Evolutionary conservation across 2,888 invertebrate species (phyloP), one percentile per base, ranked within the genome.

Genomic region (Drosophila paranaensis): DNA sequence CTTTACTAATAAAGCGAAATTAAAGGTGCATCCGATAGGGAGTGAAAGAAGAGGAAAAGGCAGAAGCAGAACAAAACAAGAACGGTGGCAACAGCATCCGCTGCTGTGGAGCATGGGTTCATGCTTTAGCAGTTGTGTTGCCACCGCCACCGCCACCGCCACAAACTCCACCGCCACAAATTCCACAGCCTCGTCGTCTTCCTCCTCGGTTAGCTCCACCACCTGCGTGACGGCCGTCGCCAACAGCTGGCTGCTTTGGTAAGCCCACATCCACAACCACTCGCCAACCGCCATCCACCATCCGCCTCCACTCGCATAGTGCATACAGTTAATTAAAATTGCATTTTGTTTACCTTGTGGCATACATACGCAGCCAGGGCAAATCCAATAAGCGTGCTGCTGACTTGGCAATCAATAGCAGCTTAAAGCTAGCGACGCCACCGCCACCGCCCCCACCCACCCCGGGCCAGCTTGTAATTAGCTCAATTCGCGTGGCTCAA

Each of bases 41-140:
- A 20, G 20, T 20, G 20, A 20, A 20, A 20, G 20, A 20, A 20
- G 20, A 20, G 20, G 20, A 20, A 20, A 20, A 20, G 20, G 20
- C 20, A 1, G 20, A 20, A 20, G 20, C 20, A 20, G 20, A 20
- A 20, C 2, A 14, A 46, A 40, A 48, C n/a, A 30, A 51, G 43
- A 65, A 51, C 53, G 66, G 67, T 80, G 79, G 76, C 79, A 69
- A 39, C 20, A 42, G 45, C 35, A 54, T 68, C 62, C 46, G 63
- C 57, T 71, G 64, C 65, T 54, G 45, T 66, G 63, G 72, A 82
- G 83, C 67, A 85, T 85, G 85, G 85, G 85, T 83, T 82, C 89
- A 79, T 85, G 85, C 58, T 67, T 88, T 56, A 87, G 85, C 87
- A 88, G 84, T 81, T 88, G 85, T 51, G 77, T 74, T 55, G 55